Percentiles rank a stretch among this genome's conserved stretches.
phyloP scores from a whole-genome alignment of 2,888 invertebrate genomes.

The Pecten maximus region DNA sequence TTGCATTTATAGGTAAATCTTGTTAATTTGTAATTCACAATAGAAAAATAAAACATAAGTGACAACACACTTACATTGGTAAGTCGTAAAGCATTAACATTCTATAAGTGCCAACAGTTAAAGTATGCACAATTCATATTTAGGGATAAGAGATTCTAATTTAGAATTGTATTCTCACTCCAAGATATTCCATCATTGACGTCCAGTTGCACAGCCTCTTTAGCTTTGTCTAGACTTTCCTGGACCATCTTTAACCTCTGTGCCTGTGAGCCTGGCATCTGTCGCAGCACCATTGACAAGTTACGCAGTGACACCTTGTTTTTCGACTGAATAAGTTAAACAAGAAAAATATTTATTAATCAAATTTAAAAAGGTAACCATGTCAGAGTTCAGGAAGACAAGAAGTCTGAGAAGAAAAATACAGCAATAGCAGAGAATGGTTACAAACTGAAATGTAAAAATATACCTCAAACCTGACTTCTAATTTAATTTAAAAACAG shows the following conservation, averaged over 20 bases:
- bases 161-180: slow-evolving; percentile 83
- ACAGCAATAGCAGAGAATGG: no score
- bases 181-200: slow-evolving; percentile 91
- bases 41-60: no score
- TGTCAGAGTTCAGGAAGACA: not conserved
- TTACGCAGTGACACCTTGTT: slow-evolving; percentile 90
- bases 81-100: no score
- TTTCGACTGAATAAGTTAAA: slow-evolving; percentile 84
- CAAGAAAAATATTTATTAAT: not conserved
- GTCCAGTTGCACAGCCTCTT: slow-evolving; percentile 91
- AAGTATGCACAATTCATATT: not conserved
- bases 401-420: no score
- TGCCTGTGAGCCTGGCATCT: slow-evolving; percentile 84
- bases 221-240: slow-evolving; percentile 90
- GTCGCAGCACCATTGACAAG: slow-evolving; percentile 91
- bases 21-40: no score
- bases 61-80: not conserved
- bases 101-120: no score
- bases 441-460: no score
- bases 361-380: not conserved
- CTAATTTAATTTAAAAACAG: no score
- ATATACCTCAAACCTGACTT: no score
- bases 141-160: not conserved
- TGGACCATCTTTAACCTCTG: slow-evolving; percentile 86
- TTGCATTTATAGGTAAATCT: no score